Evolutionary conservation across 2,797 vertebrate species (phyloP), one percentile per base, ranked within the genome.

Genomic region (Esox lucius): DNA sequence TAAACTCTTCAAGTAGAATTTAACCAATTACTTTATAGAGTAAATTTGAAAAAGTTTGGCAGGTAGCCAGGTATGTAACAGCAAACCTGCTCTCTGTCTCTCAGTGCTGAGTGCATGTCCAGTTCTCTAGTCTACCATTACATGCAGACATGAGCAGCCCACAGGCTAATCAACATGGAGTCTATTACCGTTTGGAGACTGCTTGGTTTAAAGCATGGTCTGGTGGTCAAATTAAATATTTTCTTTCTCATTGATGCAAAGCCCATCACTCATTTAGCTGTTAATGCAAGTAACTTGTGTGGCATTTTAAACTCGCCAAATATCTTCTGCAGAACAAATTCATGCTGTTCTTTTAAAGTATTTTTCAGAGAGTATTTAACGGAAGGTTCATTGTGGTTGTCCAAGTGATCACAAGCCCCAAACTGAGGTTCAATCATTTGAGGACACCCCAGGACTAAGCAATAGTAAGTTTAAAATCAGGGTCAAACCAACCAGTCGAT

Each of bases 81-180:
- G n/a, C n/a, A n/a, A n/a, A n/a, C n/a, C n/a, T 17, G 69, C 26
- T 70, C 49, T 26, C 49, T 17, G 48, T 24, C 33, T 70, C 69
- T 28, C 24, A 49, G 53, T 33, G 70, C 75, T 65, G 59, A 75
- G 74, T 80, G 65, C 65, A 26, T 67, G 42, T 64, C 75, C 59
- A 76, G 76, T 70, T 71, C 66, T 73, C 53, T 68, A 65, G 51
- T 85, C 75, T 82, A 76, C 62, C 79, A 85, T 86, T 88, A 85
- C 82, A 83, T 69, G 62, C 72, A 70, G 78, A 67, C 67, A 75
- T 81, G 78, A 80, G 48, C 71, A 81, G 73, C 73, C 64, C 67
- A 75, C 70, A 80, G 78, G 28, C 78, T 81, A 84, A 87, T 87
- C 85, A 64, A 88, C 87, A 81, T 53, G 33, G 78, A 74, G 79